Evolutionary conservation across 2,113 vertebrate species (phyloP).

Genomic region (Corythaixoides concolor): DNA sequence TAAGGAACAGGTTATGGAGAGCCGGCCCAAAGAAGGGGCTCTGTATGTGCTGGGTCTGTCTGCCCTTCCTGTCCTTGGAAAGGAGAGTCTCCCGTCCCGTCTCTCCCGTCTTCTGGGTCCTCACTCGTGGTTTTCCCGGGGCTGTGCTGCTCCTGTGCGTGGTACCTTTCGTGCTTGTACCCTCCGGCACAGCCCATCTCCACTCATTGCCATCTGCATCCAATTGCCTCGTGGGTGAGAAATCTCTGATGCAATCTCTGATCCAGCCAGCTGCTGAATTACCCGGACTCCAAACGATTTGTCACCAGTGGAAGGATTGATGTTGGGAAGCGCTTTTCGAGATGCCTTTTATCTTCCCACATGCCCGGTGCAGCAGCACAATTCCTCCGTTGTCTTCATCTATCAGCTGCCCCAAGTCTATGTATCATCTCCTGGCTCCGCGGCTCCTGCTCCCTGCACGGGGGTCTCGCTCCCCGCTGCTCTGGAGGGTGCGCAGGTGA

Average conservation of each 20-base stretch:
- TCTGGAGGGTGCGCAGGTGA: background rate
- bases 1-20: background rate
- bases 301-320: slow-evolving; percentile 52
- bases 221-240: background rate
- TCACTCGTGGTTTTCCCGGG: background rate
- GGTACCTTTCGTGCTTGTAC: background rate
- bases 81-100: background rate
- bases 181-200: background rate
- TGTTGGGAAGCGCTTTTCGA: background rate
- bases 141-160: background rate
- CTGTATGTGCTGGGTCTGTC: fast-evolving
- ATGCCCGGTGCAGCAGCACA: background rate
- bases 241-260: slow-evolving; percentile 11
- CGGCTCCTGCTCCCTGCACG: background rate
- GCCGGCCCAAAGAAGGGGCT: background rate
- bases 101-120: background rate
- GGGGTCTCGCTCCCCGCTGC: background rate
- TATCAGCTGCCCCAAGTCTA: slow-evolving; percentile 34
- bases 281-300: slow-evolving; percentile 1
- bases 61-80: background rate
- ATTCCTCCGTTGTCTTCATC: background rate
- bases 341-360: slow-evolving; percentile 54
- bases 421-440: background rate
- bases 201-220: background rate
- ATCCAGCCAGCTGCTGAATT: slow-evolving; percentile 22